Percentiles rank a stretch among this genome's conserved stretches.
These are phyloP conservation scores for pig (Sus scrofa) DNA, from an alignment of 2,113 vertebrate genomes.

Conservation along the genomic window T2T-Sscrofa CM000826.6:40856501-40857000, in stretches of 20 bases:
- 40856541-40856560: neutral
- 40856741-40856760: neutral
- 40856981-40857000: no score
- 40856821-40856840: neutral
- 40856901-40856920: neutral
- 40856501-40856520: neutral
- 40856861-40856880: conserved; percentile 23
- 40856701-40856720: neutral
- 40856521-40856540: neutral
- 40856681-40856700: neutral
- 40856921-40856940: neutral
- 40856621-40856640: neutral
- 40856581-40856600: neutral
- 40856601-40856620: neutral
- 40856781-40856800: neutral
- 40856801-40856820: neutral
- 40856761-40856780: neutral
- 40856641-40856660: neutral
- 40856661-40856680: neutral
- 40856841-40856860: neutral
- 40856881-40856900: neutral
- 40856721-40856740: neutral
- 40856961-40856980: neutral
- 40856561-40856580: neutral
- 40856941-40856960: neutral